Evolutionary conservation across 2,888 invertebrate genomes (phyloP).

Genomic region (Mycalesis mineus): DNA sequence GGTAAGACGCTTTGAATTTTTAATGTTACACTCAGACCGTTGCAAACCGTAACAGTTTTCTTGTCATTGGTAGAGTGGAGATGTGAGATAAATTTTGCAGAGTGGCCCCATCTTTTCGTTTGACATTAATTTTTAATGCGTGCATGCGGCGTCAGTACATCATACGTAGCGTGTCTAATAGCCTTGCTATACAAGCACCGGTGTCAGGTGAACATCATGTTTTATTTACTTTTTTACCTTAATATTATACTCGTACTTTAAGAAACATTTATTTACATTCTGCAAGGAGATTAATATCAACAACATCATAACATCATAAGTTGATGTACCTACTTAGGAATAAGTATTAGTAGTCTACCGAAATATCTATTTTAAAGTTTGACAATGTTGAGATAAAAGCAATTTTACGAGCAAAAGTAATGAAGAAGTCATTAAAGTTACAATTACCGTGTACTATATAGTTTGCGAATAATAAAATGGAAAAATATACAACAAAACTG

Average conservation of each 20-base stretch:
- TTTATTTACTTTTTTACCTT: too few species aligned
- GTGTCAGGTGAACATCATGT: too few species aligned
- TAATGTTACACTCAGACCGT: conserved; percentile 78
- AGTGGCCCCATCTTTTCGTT: conserved; percentile 78
- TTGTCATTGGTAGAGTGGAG: conserved; percentile 77
- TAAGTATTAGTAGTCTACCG: too few species aligned
- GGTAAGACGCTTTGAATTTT: conserved; percentile 76
- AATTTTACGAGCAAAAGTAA: background rate
- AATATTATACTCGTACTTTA: too few species aligned
- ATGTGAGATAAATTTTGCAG: conserved; percentile 79
- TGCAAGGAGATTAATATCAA: too few species aligned
- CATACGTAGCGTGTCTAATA: conserved; percentile 72
- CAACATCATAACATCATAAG: too few species aligned
- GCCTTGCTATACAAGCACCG: background rate
- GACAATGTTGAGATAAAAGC: too few species aligned
- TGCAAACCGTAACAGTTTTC: conserved; percentile 79
- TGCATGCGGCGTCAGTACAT: conserved; percentile 63
- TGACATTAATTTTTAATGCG: conserved; percentile 75
- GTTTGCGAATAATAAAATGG: conserved; percentile 4
- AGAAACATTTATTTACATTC: too few species aligned
- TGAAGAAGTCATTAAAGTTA: background rate
- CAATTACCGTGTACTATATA: background rate
- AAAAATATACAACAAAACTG: background rate
- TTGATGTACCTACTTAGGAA: too few species aligned
- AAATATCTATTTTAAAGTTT: too few species aligned